Evolutionary conservation across 2,888 invertebrate genomes (phyloP).

Genomic region (Anthoptus insignis): DNA sequence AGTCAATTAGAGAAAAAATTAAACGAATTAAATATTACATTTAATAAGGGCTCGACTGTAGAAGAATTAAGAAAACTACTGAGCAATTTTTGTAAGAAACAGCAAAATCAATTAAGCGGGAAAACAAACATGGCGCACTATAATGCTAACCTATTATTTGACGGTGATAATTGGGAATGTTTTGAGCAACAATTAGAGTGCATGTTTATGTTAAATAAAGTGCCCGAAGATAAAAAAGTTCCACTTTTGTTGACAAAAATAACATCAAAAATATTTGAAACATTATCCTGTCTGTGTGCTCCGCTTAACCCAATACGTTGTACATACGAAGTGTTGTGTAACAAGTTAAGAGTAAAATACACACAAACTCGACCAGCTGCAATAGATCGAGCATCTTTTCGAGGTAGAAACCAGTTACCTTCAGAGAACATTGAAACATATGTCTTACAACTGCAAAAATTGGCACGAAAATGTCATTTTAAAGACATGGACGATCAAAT

Average conservation of each 20-base stretch:
- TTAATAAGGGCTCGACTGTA: too few relatives aligned
- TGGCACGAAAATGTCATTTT: not conserved
- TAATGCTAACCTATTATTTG: not conserved
- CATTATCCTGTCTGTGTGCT: not conserved
- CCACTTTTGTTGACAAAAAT: not conserved
- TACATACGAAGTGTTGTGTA: not conserved
- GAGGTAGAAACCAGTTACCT: not conserved
- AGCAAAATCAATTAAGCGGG: too few relatives aligned
- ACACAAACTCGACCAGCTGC: not conserved
- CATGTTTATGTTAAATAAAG: not conserved
- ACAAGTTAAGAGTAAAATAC: not conserved
- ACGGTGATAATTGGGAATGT: not conserved
- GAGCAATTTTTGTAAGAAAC: too few relatives aligned
- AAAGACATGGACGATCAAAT: not conserved
- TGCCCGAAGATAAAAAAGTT: not conserved
- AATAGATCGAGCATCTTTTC: not conserved
- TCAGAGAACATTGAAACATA: not conserved
- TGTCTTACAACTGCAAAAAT: slow-evolving; percentile 2
- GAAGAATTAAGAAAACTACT: too few relatives aligned
- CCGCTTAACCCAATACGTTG: not conserved
- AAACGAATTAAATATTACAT: too few relatives aligned
- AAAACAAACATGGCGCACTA: too few relatives aligned
- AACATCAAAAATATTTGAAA: not conserved
- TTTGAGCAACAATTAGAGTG: slow-evolving; percentile 5
- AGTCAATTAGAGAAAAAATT: too few relatives aligned